A percentile compares a stretch with the other conserved stretches of the same genome.
Conservation (phyloP, 2,113 vertebrate species). For the Micromys minutus region DNA sequence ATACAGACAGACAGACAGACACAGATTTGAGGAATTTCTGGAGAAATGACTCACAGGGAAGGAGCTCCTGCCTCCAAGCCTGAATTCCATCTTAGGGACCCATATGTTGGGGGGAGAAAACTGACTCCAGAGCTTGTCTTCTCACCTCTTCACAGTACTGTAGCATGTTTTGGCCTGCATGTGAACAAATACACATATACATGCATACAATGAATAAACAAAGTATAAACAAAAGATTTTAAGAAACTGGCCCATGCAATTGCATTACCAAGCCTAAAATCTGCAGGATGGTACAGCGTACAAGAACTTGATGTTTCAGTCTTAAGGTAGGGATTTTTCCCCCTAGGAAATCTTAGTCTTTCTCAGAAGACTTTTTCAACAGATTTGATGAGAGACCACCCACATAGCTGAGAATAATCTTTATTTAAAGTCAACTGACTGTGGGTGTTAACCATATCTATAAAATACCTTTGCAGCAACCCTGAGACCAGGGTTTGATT, state of each 20-base stretch:
- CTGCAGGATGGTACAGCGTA: background rate
- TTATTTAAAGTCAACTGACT: background rate
- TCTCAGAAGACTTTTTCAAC: background rate
- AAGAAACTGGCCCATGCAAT: background rate
- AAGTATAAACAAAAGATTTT: background rate
- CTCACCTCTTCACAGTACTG: too few relatives aligned
- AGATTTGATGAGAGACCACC: background rate
- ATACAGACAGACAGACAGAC: background rate
- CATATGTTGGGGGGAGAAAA: background rate
- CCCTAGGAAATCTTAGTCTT: constrained; percentile 3
- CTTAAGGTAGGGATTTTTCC: background rate
- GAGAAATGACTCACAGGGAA: background rate
- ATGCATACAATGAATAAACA: background rate
- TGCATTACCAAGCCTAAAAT: background rate
- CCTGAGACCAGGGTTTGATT: background rate
- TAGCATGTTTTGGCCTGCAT: too few relatives aligned
- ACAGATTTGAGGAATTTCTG: background rate
- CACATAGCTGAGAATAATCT: background rate
- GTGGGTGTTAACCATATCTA: background rate
- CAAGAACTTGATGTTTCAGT: too few relatives aligned
- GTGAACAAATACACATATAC: background rate
- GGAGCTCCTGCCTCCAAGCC: background rate
- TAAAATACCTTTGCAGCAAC: background rate
- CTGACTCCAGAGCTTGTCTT: background rate
- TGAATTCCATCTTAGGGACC: background rate